Evolutionary conservation across 1,140 invertebrate genomes (phyloP), one percentile per base, ranked within the genome.

Genomic region (Aleiodes sp.): DNA sequence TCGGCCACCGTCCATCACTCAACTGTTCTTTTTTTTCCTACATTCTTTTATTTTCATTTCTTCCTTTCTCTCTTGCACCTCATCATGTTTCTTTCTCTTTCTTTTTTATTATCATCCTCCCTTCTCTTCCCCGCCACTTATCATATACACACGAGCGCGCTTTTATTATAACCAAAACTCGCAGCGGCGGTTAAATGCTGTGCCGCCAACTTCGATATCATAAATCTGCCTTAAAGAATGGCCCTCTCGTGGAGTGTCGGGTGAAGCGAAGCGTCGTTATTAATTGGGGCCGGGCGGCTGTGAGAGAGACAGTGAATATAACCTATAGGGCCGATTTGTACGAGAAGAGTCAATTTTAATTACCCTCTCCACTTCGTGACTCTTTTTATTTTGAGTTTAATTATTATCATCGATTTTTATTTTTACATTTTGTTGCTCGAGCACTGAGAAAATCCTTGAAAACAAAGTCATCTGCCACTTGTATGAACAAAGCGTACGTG

Each of bases 1-100:
- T 83, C 78, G 80, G 80, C 78, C 80, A 82, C 80, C 80, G 81
- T 83, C 80, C 78, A 82, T 83, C 81, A 81, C 78, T 72, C 71
- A 65, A 59, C 61, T 65, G n/a, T n/a, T n/a, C n/a, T n/a, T n/a
- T n/a, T 68, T 31, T 61, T 73, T 74, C 66, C 56, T 65, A 63
- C 70, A 63, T 43, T 76, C 68, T 73, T n/a, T n/a, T n/a, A n/a
- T n/a, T n/a, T n/a, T n/a, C n/a, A n/a, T 75, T 75, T 69, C 70
- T 76, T 75, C 70, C 64, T 61, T 57, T 65, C 33, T 29, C 68
- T 66, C 41, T 9, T 10, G 10, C 14, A 39, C 41, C 14, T 56
- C 24, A 16, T 60, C 62, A 14, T 28, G 9, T 46, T 59, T 26
- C 12, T 29, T 4, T 41, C 56, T 39, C 9, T 10, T 6, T 67